Conservation (phyloP, 2,797 vertebrate genomes). For the Phoebastria nigripes region DNA sequence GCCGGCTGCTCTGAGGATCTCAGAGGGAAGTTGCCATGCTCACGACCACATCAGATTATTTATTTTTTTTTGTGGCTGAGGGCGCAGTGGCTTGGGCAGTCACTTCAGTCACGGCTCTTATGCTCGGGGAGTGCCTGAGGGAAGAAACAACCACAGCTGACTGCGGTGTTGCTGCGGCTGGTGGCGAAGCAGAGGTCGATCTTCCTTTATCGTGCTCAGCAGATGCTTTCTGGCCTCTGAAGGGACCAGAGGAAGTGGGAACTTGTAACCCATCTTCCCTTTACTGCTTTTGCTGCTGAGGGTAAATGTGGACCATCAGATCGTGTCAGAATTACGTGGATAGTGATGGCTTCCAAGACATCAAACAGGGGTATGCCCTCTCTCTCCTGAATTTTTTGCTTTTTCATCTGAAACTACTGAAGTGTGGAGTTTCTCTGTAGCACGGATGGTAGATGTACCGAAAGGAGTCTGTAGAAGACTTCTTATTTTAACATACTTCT, state of each 20-base stretch:
- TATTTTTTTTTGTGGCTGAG: neutral
- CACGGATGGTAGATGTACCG: neutral
- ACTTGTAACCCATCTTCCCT: neutral
- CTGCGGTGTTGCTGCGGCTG: neutral
- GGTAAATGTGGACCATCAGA: neutral
- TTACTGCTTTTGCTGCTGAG: neutral
- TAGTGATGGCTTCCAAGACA: neutral
- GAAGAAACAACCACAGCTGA: neutral
- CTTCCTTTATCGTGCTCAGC: neutral
- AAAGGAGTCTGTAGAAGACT: neutral
- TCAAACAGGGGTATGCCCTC: neutral
- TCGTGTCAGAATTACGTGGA: neutral
- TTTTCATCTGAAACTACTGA: neutral
- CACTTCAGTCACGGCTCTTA: accelerated
- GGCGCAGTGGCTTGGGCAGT: neutral
- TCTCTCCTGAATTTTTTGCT: neutral
- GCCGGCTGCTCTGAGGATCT: neutral
- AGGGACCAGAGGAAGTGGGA: neutral
- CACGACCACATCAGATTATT: neutral
- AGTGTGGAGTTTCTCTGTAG: neutral
- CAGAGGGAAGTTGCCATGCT: neutral
- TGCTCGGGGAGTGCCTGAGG: neutral
- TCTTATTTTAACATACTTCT: neutral
- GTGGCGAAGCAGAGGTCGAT: neutral
- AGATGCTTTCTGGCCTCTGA: neutral